A percentile compares a stretch with the other conserved stretches of the same genome.
Conservation (phyloP, 2,888 invertebrate genomes). For the Microplitis manilae region DNA sequence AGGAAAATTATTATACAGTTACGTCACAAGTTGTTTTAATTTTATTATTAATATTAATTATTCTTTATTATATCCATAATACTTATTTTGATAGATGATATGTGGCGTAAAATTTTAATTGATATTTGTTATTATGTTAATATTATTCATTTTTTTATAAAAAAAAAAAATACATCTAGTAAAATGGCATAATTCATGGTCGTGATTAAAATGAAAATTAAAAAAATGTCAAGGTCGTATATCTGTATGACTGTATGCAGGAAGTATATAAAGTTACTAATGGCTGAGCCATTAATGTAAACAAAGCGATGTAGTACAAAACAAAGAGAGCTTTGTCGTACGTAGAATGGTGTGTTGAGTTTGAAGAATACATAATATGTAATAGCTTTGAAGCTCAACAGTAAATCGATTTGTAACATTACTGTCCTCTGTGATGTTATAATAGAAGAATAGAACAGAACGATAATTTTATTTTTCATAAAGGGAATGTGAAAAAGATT, state of each 20-base stretch:
- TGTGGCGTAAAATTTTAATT: neutral
- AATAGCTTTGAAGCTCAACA: slow-evolving; percentile 1
- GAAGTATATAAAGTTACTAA: slow-evolving; percentile 25
- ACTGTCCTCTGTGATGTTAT: neutral
- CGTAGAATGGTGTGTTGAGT: slow-evolving; percentile 2
- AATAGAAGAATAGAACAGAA: too few relatives aligned
- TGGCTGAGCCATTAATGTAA: slow-evolving; percentile 13
- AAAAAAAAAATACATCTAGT: neutral
- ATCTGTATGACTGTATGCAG: neutral
- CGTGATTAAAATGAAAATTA: neutral
- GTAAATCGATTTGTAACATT: neutral
- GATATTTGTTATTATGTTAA: neutral
- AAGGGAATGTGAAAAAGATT: too few relatives aligned
- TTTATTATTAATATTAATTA: neutral
- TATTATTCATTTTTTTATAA: neutral
- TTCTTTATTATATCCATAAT: neutral
- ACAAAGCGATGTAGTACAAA: slow-evolving; percentile 4
- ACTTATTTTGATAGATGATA: neutral
- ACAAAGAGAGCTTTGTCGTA: neutral
- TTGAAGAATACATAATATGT: neutral
- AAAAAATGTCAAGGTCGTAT: slow-evolving; percentile 1
- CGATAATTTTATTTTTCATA: neutral
- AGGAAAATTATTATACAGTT: neutral
- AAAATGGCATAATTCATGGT: neutral
- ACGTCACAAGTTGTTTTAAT: neutral